Percentiles rank a stretch among this genome's conserved stretches.
phyloP scores from a whole-genome alignment of 2,888 invertebrate genomes.

The Omphaloscelis lunosa region DNA sequence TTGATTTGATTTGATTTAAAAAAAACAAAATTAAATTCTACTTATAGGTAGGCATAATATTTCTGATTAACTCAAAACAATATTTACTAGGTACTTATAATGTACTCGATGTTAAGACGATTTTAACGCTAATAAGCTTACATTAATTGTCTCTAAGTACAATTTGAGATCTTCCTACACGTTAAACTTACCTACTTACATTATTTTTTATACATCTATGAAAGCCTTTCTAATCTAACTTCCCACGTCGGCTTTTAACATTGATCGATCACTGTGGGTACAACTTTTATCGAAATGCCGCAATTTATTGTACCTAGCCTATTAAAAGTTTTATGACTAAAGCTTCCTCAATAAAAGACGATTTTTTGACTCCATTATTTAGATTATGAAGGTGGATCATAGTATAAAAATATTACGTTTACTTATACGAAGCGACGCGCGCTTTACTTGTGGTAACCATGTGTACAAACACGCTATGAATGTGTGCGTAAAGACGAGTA shows the following conservation, averaged over 20 bases:
- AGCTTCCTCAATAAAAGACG: conserved; percentile 3
- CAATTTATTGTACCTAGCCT: no score
- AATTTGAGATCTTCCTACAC: neutral
- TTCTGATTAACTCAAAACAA: no score
- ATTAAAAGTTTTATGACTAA: neutral
- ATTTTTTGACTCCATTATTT: conserved; percentile 8
- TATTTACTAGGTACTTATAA: no score
- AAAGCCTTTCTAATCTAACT: conserved; percentile 1
- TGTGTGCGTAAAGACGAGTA: no score
- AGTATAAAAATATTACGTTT: neutral
- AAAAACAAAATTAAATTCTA: neutral
- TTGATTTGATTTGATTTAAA: no score
- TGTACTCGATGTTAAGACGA: no score
- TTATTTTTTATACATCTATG: neutral
- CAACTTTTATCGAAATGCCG: neutral
- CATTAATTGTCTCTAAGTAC: neutral
- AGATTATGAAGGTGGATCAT: neutral
- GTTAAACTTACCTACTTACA: neutral
- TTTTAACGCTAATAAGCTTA: neutral
- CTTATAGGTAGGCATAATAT: no score
- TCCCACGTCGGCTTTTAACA: neutral
- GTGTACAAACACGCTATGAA: no score
- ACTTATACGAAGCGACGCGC: no score
- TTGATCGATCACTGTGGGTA: neutral
- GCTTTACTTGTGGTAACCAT: no score